Evolutionary conservation across 2,888 invertebrate genomes (phyloP), one percentile per base, ranked within the genome.

Genomic region (Ennomos quercinarius): DNA sequence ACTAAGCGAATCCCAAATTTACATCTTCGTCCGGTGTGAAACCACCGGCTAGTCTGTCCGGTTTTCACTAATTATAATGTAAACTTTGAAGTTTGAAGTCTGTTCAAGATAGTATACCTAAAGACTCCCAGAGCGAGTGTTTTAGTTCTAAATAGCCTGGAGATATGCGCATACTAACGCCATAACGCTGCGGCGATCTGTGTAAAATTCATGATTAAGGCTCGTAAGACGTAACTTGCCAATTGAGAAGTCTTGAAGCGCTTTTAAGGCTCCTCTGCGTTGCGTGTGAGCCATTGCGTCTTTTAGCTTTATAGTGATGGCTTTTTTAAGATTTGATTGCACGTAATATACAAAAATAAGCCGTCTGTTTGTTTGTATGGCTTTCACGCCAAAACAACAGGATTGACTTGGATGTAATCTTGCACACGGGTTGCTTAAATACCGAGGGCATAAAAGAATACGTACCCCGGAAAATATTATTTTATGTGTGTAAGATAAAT

Each of bases 41-140:
- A 48, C 43, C 54, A 55, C 17, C 44, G 36, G 45, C 38, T 41
- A 35, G 36, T 2, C 64, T 67, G 66, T 66, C 67, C 67, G 12
- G 45, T 8, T 54, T 68, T 48, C 45, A 42, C 57, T 57, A 74
- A 75, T 75, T 69, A 70, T 61, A 27, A 72, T 69, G 65, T 66
- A 68, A 74, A 74, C n/a, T n/a, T n/a, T n/a, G n/a, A n/a, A n/a
- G 63, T 75, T 71, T 63, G 61, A 59, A 59, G 66, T 68, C 51
- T 53, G 51, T 60, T 39, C 67, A 52, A 47, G 55, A 56, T 59
- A 54, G 45, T 57, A 50, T 56, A 27, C 27, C 27, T 27, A 58
- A 68, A 65, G 64, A 59, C 60, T 58, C 48, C 56, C 48, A 47
- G 12, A 51, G 43, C 10, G 60, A 2, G 49, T 63, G 54, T 43